These are phyloP conservation scores for Choristoneura rosaceana DNA, from an alignment of 2,888 invertebrate species.

Conservation along the genomic window DNA sequence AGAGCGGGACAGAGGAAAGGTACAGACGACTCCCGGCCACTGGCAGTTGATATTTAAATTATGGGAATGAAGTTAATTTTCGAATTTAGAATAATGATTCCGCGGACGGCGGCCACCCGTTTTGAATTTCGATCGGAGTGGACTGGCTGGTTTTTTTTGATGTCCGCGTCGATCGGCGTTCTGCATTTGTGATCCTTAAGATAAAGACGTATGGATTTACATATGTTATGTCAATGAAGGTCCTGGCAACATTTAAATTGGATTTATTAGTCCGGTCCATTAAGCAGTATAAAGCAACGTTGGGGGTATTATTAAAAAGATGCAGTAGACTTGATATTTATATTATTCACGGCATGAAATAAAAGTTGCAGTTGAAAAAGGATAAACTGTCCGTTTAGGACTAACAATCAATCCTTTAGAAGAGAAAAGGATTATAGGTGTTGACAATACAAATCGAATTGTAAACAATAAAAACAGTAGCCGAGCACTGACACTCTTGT, in stretches of 20 bases:
- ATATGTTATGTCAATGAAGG: conserved; percentile 83
- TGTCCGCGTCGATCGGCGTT: conserved; percentile 71
- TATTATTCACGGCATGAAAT: conserved; percentile 31
- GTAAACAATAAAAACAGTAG: conserved; percentile 75
- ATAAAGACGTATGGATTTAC: conserved; percentile 85
- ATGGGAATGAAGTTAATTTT: conserved; percentile 84
- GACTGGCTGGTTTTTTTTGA: conserved; percentile 68
- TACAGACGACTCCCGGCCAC: conserved; percentile 48
- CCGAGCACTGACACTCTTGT: conserved; percentile 62
- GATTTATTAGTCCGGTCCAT: conserved; percentile 81
- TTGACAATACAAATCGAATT: conserved; percentile 74
- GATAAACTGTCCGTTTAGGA: conserved; percentile 24
- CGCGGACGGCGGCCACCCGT: conserved; percentile 80
- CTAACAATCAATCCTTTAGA: conserved; percentile 63
- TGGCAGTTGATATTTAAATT: conserved; percentile 78
- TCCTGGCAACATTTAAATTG: conserved; percentile 82
- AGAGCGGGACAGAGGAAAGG: conserved; percentile 56
- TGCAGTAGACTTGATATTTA: conserved; percentile 27
- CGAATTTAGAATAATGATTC: conserved; percentile 81
- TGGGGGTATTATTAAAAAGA: conserved; percentile 64
- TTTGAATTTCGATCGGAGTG: conserved; percentile 70
- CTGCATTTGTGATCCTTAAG: conserved; percentile 80
- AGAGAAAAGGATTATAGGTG: conserved; percentile 66
- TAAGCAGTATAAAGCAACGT: conserved; percentile 70
- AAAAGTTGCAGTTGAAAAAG: conserved; percentile 18